Evolutionary conservation across 1,140 invertebrate genomes (phyloP), one percentile per base, ranked within the genome.

Genomic region (Delia radicum): DNA sequence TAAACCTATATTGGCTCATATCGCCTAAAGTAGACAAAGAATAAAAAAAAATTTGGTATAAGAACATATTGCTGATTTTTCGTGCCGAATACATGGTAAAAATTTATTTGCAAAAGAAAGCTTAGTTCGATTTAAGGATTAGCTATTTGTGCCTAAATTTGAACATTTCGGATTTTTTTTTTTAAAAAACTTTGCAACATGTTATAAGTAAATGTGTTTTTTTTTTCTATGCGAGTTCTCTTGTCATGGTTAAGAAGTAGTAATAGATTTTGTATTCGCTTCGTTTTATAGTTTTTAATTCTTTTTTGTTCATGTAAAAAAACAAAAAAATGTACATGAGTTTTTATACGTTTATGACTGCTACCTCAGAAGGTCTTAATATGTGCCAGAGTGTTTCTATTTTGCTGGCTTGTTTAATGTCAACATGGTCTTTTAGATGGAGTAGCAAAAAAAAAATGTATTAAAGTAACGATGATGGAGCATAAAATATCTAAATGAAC

Each of bases 351-450:
- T 33, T 33, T 33, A 33, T 33, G 31, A 33, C 4, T 42, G 37
- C 37, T 42, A 42, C 37, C 37, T 42, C 37, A 42, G 37, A 42
- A 69, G 65, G 65, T 69, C 65, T 69, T 13, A 69, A 69, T 33
- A 21, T 69, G 18, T 18, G 29, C n/a, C 65, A 69, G 21, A 18
- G 48, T 37, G 8, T 37, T 27, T 63, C 15, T 33, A 3, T 69
- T 33, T 33, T 69, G 29, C n/a, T 33, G 65, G 65, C 65, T 69
- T n/a, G 65, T 69, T 69, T 69, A 69, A 69, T 69, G 65, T 69
- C 65, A 69, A 69, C 65, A 69, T 69, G 29, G 15, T 37, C 29
- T 69, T 33, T 69, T 69, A 31, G 24, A 69, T 65, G 10, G 8
- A 4, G 2, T 13, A 29, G 29, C 27, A 15, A 65, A 65, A 29